Base-by-base conservation (phyloP, 2,113 vertebrate species). In the Etia nguti region DNA sequence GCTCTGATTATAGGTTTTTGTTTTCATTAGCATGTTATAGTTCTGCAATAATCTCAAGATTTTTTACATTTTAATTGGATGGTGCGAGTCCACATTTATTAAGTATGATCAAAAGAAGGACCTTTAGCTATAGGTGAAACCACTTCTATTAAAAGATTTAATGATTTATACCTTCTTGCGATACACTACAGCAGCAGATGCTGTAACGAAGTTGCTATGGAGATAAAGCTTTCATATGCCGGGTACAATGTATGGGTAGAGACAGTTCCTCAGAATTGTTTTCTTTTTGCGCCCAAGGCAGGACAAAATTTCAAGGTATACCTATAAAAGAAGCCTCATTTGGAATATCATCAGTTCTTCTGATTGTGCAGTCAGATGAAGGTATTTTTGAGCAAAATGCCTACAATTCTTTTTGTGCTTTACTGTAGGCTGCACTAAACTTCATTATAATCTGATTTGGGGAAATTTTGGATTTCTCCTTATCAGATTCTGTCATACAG, bases 151-250 rank as follows among this genome's bases (percentile, higher is more conserved):
- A 88, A 50, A 83, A 88, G 70, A 89, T 80, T 41, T 20, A 50
- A 89, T 89, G 70, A 89, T 80, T 29, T 26, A 85, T 90, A 70
- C 22, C 50, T 65, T 85, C 36, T 82, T 57, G 18, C 82, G 34
- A 84, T 81, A 73, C 34, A 38, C 52, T 22, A 2, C 87, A 26
- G 29, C 34, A 79, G 55, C 34, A 75, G 85, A 90, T 80, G 62
- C 56, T 26, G 52, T 83, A 81, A 88, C 29, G 24, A 15, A 82
- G 94, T 90, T 87, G 89, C 90, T 79, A 88, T 85, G 84, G 81
- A 59, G 89, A 89, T 91, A 46, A 88, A 59, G 13, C 60, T 18
- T 68, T 82, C 62, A 2, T 38, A 22, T 56, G 12, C 36, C 8
- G 6, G 22, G 85, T 80, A 16, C 29, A 81, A 9, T 54, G 3